Base-by-base conservation (phyloP, 2,113 vertebrate species). In the Theristicus caerulescens region DNA sequence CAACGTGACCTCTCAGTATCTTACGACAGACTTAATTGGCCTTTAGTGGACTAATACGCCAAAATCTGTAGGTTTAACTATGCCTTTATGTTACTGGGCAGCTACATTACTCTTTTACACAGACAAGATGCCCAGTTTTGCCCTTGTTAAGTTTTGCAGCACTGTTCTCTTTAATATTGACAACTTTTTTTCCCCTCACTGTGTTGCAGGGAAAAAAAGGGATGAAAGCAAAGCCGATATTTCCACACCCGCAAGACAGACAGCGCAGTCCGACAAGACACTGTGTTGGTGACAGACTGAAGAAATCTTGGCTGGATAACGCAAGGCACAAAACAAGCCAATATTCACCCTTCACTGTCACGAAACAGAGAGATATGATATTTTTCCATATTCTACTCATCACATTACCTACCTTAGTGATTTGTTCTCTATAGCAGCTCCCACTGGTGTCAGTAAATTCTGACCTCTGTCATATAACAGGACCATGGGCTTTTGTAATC, bases 211-310 rank as follows among this genome's bases (percentile, higher is more conserved):
- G 19, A 16, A 71, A 78, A 61, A 70, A 47, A 83, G 4, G 29
- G 44, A 88, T 83, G 73, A 92, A 86, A 88, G 36, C 70, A 94
- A 64, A 89, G 34, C 9, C 2, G 18, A 3, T 67, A 82, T 72
- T 89, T 95, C 49, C 14, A 4, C 3, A 2, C 54, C 49, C 57
- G 26, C 25, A 49, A 89, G 91, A 95, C 64, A 91, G 88, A 74
- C 83, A 94, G 93, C 62, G 49, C 38, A 76, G 73, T 31, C 29
- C 29, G 6, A 83, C 79, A 88, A 84, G 86, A 93, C 0, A 16
- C 52, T 78, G 17, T 55, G 57, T 10, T 76, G n/a, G 65, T 94
- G 88, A 92, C 94, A 95, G 88, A 91, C 83, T 82, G 88, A 89
- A 86, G 46, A 72, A 87, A 66, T 93, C 78, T 91, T 73, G 54